These are phyloP conservation scores for Rhopalosiphum maidis DNA, from an alignment of 1,140 invertebrate species.

Conservation along the genomic window DNA sequence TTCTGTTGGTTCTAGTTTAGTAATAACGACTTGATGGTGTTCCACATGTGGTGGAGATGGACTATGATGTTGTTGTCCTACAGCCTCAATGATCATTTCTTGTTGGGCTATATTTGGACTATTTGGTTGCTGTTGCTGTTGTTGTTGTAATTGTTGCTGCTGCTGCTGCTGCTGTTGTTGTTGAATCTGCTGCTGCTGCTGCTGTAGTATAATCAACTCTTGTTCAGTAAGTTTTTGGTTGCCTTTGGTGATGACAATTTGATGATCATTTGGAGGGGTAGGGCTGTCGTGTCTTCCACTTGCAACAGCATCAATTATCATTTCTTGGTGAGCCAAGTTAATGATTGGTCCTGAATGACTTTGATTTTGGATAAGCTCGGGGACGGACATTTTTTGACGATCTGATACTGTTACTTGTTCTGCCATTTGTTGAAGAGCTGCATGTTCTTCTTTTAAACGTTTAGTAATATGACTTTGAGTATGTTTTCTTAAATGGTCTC, in stretches of 20 bases:
- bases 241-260: conserved; percentile 46
- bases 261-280: conserved; percentile 29
- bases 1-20: conserved; percentile 51
- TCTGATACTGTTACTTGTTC: conserved; percentile 52
- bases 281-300: not conserved
- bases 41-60: conserved; percentile 46
- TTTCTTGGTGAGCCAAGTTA: conserved; percentile 42
- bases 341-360: conserved; percentile 50
- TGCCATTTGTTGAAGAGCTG: conserved; percentile 59
- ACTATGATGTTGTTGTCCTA: conserved; percentile 48
- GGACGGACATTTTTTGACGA: conserved; percentile 58
- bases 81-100: conserved; percentile 54
- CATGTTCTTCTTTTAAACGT: conserved; percentile 71
- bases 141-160: conserved; percentile 58
- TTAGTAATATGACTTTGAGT: conserved; percentile 76
- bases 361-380: conserved; percentile 55
- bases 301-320: conserved; percentile 48
- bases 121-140: conserved; percentile 58
- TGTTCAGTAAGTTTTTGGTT: conserved; percentile 58
- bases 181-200: conserved; percentile 59
- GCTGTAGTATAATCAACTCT: conserved; percentile 53
- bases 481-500: conserved; percentile 73
- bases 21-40: conserved; percentile 45
- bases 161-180: conserved; percentile 58
- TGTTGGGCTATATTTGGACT: conserved; percentile 49